Evolutionary conservation across 2,113 vertebrate genomes (phyloP).

Genomic region (Phylloscopus trochilus): DNA sequence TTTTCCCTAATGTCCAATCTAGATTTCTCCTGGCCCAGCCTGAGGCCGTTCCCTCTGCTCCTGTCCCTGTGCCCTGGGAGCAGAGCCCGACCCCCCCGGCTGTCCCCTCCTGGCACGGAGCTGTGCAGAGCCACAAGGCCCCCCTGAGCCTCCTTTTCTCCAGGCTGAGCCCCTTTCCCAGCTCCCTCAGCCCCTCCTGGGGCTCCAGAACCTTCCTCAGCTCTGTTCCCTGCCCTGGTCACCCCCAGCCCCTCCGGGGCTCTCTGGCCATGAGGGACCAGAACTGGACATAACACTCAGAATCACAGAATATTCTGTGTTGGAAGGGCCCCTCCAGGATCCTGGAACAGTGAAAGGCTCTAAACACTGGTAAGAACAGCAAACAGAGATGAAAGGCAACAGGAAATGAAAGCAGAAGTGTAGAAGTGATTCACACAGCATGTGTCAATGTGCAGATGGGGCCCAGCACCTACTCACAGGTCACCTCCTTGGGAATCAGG

Average conservation of each 20-base stretch:
- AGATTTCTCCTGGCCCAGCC: rapidly evolving
- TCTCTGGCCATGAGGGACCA: neutral
- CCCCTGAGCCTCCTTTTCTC: neutral
- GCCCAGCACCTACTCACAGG: neutral
- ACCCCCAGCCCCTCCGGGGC: neutral
- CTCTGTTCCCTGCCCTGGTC: rapidly evolving
- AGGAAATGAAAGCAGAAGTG: neutral
- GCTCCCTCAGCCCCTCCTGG: neutral
- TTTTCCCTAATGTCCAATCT: no score
- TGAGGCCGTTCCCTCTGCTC: neutral
- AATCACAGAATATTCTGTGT: neutral
- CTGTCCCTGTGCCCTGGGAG: neutral
- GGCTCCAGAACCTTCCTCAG: neutral
- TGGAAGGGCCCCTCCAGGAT: neutral
- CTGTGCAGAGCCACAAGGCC: neutral
- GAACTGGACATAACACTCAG: neutral
- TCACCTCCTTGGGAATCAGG: neutral
- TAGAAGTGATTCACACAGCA: neutral
- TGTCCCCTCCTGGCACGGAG: neutral
- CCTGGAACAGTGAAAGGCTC: neutral
- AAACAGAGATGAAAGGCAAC: neutral
- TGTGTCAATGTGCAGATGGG: neutral
- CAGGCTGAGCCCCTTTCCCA: neutral
- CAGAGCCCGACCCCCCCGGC: neutral
- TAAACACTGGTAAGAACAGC: neutral